phyloP scores from a whole-genome alignment of 2,888 invertebrate species.

The Scaptomyza cyrtandrae region DNA sequence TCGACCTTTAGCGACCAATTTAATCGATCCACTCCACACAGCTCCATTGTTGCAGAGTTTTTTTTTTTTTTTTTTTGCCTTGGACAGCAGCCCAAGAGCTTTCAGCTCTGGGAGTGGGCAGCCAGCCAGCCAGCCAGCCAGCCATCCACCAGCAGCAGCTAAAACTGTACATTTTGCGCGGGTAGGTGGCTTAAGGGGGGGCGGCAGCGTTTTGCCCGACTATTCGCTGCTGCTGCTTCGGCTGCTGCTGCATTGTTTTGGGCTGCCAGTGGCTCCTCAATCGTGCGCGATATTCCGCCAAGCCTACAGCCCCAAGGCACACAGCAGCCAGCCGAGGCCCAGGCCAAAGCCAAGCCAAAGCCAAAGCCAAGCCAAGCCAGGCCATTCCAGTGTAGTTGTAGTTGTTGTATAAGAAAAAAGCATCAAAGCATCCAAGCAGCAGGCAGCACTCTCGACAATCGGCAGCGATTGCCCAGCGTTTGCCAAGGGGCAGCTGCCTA shows the following conservation, averaged over 20 bases:
- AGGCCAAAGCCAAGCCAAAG: constrained; percentile 10
- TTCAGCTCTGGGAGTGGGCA: constrained; percentile 66
- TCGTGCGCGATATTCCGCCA: constrained; percentile 78
- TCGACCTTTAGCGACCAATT: constrained; percentile 80
- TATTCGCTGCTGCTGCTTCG: constrained; percentile 16
- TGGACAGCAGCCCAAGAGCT: constrained; percentile 44
- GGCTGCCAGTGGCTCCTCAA: constrained; percentile 72
- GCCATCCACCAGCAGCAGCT: constrained; percentile 49
- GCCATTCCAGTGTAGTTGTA: background rate
- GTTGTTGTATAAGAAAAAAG: constrained; percentile 6
- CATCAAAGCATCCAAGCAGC: constrained; percentile 44
- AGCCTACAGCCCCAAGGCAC: constrained; percentile 70
- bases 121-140: constrained; percentile 14
- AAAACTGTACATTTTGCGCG: constrained; percentile 56
- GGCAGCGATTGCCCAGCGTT: constrained; percentile 66
- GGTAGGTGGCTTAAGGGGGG: background rate
- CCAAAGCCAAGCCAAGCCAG: background rate
- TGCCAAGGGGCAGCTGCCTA: constrained; percentile 66
- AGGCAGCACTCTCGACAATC: constrained; percentile 55
- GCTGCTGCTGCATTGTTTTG: constrained; percentile 59
- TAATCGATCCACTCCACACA: constrained; percentile 75
- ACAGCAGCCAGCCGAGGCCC: constrained; percentile 22
- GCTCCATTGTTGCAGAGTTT: constrained; percentile 21
- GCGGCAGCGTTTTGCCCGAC: constrained; percentile 31
- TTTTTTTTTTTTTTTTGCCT: constrained; percentile 8